Base-by-base conservation (phyloP, 2,113 vertebrate species). In the Labeo rohita region DNA sequence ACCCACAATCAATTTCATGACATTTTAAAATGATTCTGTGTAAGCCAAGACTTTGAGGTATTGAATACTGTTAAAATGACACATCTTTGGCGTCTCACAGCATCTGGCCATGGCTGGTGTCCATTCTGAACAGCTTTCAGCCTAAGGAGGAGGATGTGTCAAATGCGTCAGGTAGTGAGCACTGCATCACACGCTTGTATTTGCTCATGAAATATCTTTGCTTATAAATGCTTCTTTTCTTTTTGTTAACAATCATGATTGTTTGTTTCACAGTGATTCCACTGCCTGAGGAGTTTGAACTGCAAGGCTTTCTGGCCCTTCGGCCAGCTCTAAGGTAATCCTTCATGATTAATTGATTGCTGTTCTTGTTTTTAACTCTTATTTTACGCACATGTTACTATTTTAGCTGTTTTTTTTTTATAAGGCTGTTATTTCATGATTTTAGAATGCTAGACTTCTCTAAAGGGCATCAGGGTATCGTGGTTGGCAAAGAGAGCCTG, bases 261-360 rank as follows among this genome's bases (percentile, higher is more conserved):
- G 39, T 84, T 78, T 88, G 13, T 91, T 75, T 84, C 86, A 11
- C 92, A 99, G 98, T 93, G 81, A 95, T 93, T 34, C 98, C 98
- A 0, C 96, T 99, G 93, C 98, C 98, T 45, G 98, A 99, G 90
- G 98, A 99, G 91, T 99, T 99, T 95, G 98, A 99, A 89, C 92
- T 99, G 85, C 98, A 99, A 92, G 98, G 98, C 66, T 99, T 99
- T 93, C 87, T 99, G 92, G 98, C 98, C 82, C 95, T 99, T 85
- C 96, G 98, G 65, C 98, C 98, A 2, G 97, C 97, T 0, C 96
- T 99, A 92, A 97, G 98, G 98, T 98, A 87, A 74, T 15, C 18
- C 28, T 70, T 45, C 6, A 16, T 43, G 34, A 16, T 23, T 11
- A 16, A n/a, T 23, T 15, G 5, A 73, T 45, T 81, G 4, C 1